Percentiles rank a stretch among this genome's conserved stretches.
phyloP scores from a whole-genome alignment of 2,888 invertebrate genomes.

The Diploptera punctata region DNA sequence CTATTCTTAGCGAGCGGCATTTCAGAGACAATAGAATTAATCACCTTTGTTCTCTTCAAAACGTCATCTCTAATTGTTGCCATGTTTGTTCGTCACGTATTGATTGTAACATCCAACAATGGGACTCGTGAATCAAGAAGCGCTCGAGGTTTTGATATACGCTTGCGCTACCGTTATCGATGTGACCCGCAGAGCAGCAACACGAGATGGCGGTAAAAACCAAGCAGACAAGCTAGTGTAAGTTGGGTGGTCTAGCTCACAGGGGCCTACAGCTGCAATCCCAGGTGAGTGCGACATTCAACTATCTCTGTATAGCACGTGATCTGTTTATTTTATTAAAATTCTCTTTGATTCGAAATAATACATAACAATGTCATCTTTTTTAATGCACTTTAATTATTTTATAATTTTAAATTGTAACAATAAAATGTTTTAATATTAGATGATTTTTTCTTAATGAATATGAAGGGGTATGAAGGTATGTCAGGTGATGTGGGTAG shows the following conservation, averaged over 20 bases:
- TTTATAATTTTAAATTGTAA: no score
- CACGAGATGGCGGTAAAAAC: conserved; percentile 23
- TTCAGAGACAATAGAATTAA: neutral
- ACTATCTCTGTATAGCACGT: no score
- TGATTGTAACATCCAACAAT: conserved; percentile 24
- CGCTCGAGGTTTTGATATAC: neutral
- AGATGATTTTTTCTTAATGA: no score
- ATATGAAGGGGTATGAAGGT: no score
- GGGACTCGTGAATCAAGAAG: conserved; percentile 1
- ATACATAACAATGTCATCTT: no score
- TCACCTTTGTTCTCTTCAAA: neutral
- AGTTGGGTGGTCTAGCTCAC: conserved; percentile 18
- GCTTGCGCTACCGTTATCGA: conserved; percentile 21
- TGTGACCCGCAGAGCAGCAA: conserved; percentile 21
- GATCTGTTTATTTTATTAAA: no score
- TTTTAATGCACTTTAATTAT: no score
- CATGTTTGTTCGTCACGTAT: neutral
- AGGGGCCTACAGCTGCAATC: neutral
- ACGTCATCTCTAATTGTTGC: neutral
- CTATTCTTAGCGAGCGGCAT: no score
- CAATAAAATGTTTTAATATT: no score
- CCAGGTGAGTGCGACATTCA: no score
- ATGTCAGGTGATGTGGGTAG: no score
- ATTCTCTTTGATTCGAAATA: no score
- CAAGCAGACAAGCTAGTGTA: neutral